These are phyloP conservation scores for Chamaea fasciata DNA, from an alignment of 2,113 vertebrate genomes.

Conservation along the genomic window DNA sequence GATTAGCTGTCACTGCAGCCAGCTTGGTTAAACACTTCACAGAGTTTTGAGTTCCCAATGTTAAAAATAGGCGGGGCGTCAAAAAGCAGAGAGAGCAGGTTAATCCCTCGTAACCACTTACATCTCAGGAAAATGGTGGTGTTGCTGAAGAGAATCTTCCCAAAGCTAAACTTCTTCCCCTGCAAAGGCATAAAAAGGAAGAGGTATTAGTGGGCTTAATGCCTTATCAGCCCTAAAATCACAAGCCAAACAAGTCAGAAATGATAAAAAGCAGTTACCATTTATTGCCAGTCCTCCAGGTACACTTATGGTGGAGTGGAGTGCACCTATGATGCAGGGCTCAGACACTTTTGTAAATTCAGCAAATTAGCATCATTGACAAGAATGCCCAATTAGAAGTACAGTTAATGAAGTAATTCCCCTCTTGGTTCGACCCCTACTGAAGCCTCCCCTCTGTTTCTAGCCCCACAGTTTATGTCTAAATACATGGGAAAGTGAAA, in stretches of 20 bases:
- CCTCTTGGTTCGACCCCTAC: fast-evolving
- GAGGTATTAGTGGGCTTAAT: neutral
- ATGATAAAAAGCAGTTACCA: neutral
- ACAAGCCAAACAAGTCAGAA: neutral
- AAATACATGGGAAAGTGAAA: neutral
- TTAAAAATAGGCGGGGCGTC: fast-evolving
- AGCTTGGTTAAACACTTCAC: neutral
- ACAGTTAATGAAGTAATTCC: neutral
- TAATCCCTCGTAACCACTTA: constrained; percentile 60
- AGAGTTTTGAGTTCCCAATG: neutral
- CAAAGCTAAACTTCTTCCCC: constrained; percentile 76
- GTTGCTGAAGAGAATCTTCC: constrained; percentile 80
- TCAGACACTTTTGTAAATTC: neutral
- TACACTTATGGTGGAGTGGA: neutral
- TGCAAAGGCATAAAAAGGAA: constrained; percentile 38
- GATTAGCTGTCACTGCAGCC: neutral
- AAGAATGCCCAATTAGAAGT: neutral
- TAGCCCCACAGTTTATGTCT: neutral
- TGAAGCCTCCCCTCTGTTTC: neutral
- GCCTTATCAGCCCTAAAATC: neutral
- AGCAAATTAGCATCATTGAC: neutral
- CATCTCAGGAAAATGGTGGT: constrained; percentile 77
- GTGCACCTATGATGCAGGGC: fast-evolving
- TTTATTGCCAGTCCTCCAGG: neutral
- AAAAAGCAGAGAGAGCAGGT: neutral